Conservation (phyloP, 1,140 invertebrate species). For the Formica exsecta region DNA sequence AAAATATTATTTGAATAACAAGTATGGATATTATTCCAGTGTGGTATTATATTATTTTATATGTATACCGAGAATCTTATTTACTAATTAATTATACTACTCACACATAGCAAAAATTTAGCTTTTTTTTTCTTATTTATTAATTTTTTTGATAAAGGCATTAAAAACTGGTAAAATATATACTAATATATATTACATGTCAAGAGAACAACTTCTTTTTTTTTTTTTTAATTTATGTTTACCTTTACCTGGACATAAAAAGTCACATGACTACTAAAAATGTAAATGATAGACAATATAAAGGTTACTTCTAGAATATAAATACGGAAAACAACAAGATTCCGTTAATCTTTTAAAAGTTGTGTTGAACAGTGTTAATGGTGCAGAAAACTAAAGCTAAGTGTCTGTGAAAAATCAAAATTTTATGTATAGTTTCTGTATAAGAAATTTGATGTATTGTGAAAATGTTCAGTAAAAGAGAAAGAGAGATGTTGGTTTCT, state of each 20-base stretch:
- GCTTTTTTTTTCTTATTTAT: too few species aligned
- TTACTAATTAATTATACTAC: background rate
- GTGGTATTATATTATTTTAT: background rate
- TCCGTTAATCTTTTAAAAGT: background rate
- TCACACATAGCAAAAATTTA: background rate
- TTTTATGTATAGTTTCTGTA: background rate
- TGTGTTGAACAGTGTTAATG: background rate
- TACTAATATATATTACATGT: too few species aligned
- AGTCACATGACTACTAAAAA: too few species aligned
- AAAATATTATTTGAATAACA: background rate
- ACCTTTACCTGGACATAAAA: too few species aligned
- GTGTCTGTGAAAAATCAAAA: background rate
- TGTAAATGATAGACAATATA: background rate
- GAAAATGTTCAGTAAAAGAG: background rate
- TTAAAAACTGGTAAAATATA: background rate
- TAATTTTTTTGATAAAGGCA: background rate
- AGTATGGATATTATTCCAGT: background rate
- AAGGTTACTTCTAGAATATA: background rate
- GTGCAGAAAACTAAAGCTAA: background rate
- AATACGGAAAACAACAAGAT: background rate
- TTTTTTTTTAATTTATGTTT: too few species aligned
- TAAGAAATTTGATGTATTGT: background rate
- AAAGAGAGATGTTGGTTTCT: background rate
- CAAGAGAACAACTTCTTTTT: too few species aligned
- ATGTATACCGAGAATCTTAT: background rate